These are phyloP conservation scores for Pseudobourletiella spinata DNA, from an alignment of 1,140 invertebrate genomes.

Conservation along the genomic window DNA sequence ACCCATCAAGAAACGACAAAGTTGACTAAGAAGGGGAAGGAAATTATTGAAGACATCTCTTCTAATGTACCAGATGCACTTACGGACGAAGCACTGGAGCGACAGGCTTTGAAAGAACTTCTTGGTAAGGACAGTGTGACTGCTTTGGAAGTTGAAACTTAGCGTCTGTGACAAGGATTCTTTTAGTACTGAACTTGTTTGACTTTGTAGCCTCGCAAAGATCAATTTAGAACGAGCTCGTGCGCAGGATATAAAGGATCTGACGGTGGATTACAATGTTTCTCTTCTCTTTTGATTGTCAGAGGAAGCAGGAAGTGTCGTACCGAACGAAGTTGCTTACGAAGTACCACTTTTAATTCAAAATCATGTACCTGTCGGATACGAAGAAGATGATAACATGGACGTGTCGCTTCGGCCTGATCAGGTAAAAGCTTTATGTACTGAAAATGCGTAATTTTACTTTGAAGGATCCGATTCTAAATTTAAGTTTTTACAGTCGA, in stretches of 20 bases:
- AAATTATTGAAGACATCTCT: constrained; percentile 18
- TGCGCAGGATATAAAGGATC: no score
- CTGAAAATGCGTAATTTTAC: no score
- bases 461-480: not conserved
- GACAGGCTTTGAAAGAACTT: constrained; percentile 41
- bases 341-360: constrained; percentile 43
- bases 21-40: constrained; percentile 32
- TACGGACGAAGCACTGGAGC: constrained; percentile 34
- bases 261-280: no score
- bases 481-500: constrained; percentile 49
- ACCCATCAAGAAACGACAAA: no score
- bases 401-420: constrained; percentile 44
- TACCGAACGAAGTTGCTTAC: constrained; percentile 31
- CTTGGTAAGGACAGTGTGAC: constrained; percentile 35
- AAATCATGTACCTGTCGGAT: constrained; percentile 46
- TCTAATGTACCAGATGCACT: not conserved
- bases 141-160: no score
- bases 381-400: constrained; percentile 45
- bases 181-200: no score
- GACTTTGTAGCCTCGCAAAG: no score
- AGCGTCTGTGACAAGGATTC: no score
- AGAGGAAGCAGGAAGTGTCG: no score
- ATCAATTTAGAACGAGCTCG: no score
- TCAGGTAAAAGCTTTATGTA: no score
- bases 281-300: no score